Base-by-base conservation (phyloP, 2,113 vertebrate species). In the Hippocampus barbouri region DNA sequence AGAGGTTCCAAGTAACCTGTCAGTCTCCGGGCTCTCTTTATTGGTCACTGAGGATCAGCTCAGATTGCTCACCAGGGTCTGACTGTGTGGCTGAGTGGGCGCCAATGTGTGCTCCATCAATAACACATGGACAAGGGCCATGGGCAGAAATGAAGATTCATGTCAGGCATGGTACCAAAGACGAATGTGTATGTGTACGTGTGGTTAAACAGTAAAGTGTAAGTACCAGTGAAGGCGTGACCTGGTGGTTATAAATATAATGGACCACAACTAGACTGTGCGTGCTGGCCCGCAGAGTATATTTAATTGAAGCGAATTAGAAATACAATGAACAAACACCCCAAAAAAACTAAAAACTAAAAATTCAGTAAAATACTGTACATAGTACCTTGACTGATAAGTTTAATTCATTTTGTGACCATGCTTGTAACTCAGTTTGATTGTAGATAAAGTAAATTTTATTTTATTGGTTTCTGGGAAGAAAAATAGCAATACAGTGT, bases 41-140 rank as follows among this genome's bases (percentile, higher is more conserved):
- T 90, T 90, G 88, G 87, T 88, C 88, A 88, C 85, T 20, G 72
- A 88, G 84, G 87, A 88, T 87, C 86, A 85, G 84, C 84, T 82
- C 74, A 83, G 82, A 88, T 86, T 88, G 85, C 85, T 86, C 86
- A 86, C 86, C 8, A 11, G 79, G 75, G 82, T 81, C 70, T 82
- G 4, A 40, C 65, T 72, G 75, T 78, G 81, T 73, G 84, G 74
- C 76, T 86, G 79, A 74, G 66, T 41, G 74, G 67, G 47, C 43
- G 53, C 66, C 71, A n/a, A 38, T 70, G 60, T 11, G n/a, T 63
- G 74, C 34, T 85, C 73, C 86, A 87, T 88, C 86, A 86, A 89
- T 85, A 86, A 87, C 81, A 71, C 79, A 83, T 75, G 77, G 75
- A 89, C 81, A 54, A 72, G 63, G 73, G 83, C 77, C 79, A 89